A percentile compares a stretch with the other conserved stretches of the same genome.
Conservation (phyloP, 1,140 invertebrate genomes). For the Neodiprion lecontei region DNA sequence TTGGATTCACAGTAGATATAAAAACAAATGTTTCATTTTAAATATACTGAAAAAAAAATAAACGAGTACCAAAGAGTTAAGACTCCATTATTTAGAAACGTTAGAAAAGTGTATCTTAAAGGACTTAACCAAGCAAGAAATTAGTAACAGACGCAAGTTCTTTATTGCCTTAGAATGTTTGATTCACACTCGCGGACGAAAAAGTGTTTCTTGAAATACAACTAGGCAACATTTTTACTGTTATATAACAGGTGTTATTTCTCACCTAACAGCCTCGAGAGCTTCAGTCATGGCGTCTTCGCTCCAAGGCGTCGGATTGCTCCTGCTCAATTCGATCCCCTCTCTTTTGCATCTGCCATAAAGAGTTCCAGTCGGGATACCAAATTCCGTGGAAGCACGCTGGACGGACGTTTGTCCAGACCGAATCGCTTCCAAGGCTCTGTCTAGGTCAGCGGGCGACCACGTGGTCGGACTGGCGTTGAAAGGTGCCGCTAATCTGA, state of each 20-base stretch:
- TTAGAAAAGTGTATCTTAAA: not conserved
- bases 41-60: no score
- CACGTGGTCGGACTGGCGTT: constrained; percentile 90
- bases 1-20: not conserved
- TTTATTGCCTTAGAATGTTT: no score
- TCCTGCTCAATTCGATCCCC: constrained; percentile 85
- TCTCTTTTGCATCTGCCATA: constrained; percentile 88
- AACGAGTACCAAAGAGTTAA: no score
- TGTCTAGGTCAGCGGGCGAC: constrained; percentile 82
- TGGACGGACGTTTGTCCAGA: constrained; percentile 85
- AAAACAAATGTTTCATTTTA: no score
- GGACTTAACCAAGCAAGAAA: no score
- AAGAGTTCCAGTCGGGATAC: constrained; percentile 85
- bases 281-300: constrained; percentile 90
- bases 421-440: constrained; percentile 83
- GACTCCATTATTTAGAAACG: constrained; percentile 12
- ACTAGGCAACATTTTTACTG: no score
- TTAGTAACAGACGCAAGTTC: no score
- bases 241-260: not conserved
- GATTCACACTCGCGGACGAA: no score
- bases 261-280: constrained; percentile 82
- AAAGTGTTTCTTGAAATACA: no score
- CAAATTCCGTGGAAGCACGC: constrained; percentile 82
- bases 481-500: constrained; percentile 84
- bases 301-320: constrained; percentile 87